Percentiles rank a stretch among this genome's conserved stretches.
Evolutionary conservation across 2,113 vertebrate species (phyloP).

Genomic region (Mustelus asterias): DNA sequence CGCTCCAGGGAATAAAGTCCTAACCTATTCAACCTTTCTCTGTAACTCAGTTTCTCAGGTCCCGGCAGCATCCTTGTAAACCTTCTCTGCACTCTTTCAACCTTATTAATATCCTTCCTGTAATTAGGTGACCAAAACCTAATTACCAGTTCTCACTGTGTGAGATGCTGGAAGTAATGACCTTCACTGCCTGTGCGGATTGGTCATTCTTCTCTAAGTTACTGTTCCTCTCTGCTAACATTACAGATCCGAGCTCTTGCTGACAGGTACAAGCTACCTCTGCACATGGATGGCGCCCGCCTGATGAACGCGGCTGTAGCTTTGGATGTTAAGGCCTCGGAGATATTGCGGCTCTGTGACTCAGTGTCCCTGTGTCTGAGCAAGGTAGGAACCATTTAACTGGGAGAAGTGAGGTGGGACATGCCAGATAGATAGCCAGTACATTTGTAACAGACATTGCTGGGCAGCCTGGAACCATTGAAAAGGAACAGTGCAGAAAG

Average conservation of each 20-base stretch:
- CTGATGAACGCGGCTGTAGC: conserved; percentile 70
- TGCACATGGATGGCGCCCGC: conserved; percentile 76
- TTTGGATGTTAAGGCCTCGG: conserved; percentile 52
- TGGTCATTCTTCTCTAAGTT: not conserved
- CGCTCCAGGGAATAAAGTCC: no score
- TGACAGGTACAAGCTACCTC: conserved; percentile 51
- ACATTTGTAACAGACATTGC: not conserved
- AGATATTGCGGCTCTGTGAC: conserved; percentile 68
- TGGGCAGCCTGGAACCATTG: not conserved
- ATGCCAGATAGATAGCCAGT: not conserved
- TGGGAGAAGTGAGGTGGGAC: not conserved
- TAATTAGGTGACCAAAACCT: no score
- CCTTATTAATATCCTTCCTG: no score
- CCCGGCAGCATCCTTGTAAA: no score
- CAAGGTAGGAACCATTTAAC: conserved; percentile 54
- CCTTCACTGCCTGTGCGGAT: not conserved
- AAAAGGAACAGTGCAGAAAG: no score
- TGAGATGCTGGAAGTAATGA: not conserved
- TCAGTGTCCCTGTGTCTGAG: conserved; percentile 77
- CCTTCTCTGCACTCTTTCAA: no score
- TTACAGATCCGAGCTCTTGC: conserved; percentile 61
- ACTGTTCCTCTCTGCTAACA: not conserved
- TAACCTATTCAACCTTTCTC: no score
- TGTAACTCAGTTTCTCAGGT: no score
- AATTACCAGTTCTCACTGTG: not conserved